Base-by-base conservation (phyloP, 2,797 vertebrate species). In the Harpagifer antarcticus region DNA sequence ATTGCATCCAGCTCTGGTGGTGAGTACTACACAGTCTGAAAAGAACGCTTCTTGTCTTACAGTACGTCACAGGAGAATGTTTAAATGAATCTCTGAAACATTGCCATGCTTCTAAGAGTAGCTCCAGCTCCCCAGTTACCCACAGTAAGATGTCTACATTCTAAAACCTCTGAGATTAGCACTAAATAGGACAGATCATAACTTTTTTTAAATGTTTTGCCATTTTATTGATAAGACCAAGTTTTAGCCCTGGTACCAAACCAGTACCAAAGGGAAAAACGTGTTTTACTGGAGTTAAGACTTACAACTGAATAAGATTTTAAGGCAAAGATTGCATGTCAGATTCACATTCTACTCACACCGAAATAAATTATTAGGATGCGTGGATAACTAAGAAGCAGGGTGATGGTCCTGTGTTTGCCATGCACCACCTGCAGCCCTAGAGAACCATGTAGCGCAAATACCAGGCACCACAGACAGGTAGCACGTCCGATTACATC, bases 351-450 rank as follows among this genome's bases (percentile, higher is more conserved):
- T 50, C 14, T 62, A 37, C 33, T 17, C 17, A 23, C 43, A 62
- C 19, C 9, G 27, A 44, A 20, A 44, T 63, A 1, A 43, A 31
- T 40, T 60, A 7, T n/a, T 55, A 42, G 27, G 2, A 44, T 43
- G 12, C 15, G 37, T 52, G n/a, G 13, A 33, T 12, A 40, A 15
- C 47, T 23, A 58, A 27, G 31, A 17, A 40, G 65, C 42, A 33
- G 52, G 55, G 58, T 64, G 7, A 37, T 37, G 33, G 33, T 50
- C 55, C 78, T 50, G 61, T 70, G 65, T 67, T 62, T 43, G 16
- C 10, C 43, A 20, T 33, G 19, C 23, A 48, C 40, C 66, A 66
- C 27, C 58, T 63, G 27, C 64, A 68, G 47, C 23, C 23, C 44
- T 4, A 19, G 7, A 49, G 37, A 55, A 31, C 7, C 27, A 49